Percentiles rank a stretch among this genome's conserved stretches.
Conservation (phyloP, 2,888 invertebrate species). For the Tachystola acroxantha region DNA sequence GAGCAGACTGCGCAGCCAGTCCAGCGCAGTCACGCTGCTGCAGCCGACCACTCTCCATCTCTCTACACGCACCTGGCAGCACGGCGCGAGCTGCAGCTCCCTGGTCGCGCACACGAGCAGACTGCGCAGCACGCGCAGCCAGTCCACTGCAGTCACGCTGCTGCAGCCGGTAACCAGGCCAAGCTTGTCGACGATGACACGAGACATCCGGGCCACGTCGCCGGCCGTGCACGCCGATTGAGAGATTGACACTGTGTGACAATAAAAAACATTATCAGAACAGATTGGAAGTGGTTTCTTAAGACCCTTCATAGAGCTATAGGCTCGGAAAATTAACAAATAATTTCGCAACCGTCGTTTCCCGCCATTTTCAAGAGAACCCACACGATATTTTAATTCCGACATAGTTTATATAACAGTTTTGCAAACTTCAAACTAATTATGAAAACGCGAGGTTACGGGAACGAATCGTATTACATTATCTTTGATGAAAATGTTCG, state of each 20-base stretch:
- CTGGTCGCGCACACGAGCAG: constrained; percentile 74
- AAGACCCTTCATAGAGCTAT: too few species aligned
- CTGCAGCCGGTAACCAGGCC: constrained; percentile 76
- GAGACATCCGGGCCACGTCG: constrained; percentile 92
- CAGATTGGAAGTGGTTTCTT: too few species aligned
- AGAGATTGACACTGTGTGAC: constrained; percentile 76
- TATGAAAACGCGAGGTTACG: too few species aligned
- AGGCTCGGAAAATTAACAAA: too few species aligned
- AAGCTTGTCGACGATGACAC: constrained; percentile 87
- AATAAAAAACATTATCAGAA: too few species aligned
- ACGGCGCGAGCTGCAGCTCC: constrained; percentile 12
- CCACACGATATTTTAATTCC: too few species aligned
- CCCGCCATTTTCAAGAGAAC: too few species aligned
- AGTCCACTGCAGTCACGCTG: constrained; percentile 82
- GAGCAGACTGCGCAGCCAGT: constrained; percentile 82
- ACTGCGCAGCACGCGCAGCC: constrained; percentile 81
- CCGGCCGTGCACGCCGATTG: constrained; percentile 91
- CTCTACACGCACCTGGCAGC: constrained; percentile 20
- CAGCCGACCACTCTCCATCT: constrained; percentile 77
- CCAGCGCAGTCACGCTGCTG: constrained; percentile 80
- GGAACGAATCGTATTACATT: too few species aligned
- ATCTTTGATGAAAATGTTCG: too few species aligned
- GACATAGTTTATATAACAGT: too few species aligned
- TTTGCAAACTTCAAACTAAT: too few species aligned
- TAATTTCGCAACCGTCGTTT: too few species aligned